Conservation (phyloP, 2,888 invertebrate genomes). For the Nymphalis c-album region DNA sequence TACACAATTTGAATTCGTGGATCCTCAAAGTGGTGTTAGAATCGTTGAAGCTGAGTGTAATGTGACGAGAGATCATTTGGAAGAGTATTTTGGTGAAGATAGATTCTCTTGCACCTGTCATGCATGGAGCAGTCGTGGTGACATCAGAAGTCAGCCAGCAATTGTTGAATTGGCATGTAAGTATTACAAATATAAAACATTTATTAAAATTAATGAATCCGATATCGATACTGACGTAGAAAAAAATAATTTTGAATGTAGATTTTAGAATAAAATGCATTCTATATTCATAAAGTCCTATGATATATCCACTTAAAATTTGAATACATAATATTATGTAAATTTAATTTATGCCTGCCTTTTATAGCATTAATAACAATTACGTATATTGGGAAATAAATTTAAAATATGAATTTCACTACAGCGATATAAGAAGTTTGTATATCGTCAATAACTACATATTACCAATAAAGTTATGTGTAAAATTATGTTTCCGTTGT, state of each 20-base stretch:
- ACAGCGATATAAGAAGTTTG: neutral
- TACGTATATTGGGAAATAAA: slow-evolving; percentile 10
- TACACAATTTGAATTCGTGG: slow-evolving; percentile 91
- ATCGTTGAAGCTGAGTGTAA: slow-evolving; percentile 93
- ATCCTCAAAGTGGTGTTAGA: slow-evolving; percentile 93
- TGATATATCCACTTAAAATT: slow-evolving; percentile 4
- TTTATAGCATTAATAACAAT: slow-evolving; percentile 4
- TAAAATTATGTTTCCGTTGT: slow-evolving; percentile 61
- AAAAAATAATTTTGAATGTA: neutral
- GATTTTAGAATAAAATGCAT: neutral
- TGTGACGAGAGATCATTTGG: slow-evolving; percentile 93
- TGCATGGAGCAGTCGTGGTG: slow-evolving; percentile 94
- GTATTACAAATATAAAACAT: slow-evolving; percentile 66
- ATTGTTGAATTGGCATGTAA: slow-evolving; percentile 96
- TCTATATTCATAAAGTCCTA: neutral
- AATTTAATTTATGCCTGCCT: slow-evolving; percentile 3
- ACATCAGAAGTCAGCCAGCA: slow-evolving; percentile 93
- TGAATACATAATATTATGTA: slow-evolving; percentile 11
- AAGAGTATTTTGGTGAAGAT: slow-evolving; percentile 95
- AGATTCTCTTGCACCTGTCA: slow-evolving; percentile 96
- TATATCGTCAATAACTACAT: neutral
- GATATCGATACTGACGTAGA: neutral
- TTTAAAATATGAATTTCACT: slow-evolving; percentile 3
- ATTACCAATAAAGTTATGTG: slow-evolving; percentile 45
- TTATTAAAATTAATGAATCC: too few relatives aligned